Conservation (phyloP, 2,797 vertebrate genomes). For the Eulemur albifrons region DNA sequence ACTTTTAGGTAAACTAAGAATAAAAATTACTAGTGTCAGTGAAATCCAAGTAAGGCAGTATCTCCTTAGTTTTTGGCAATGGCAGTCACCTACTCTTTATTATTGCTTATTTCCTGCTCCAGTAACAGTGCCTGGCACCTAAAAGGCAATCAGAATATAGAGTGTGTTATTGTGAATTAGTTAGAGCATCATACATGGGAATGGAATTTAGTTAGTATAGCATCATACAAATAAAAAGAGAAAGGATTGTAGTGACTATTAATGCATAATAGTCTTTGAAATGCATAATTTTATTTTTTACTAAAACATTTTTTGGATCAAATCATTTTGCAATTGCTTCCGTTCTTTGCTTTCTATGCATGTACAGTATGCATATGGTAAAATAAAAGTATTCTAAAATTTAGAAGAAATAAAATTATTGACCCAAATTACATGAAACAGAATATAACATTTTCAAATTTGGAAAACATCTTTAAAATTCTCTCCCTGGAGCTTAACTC, state of each 20-base stretch:
- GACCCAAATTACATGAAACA: not conserved
- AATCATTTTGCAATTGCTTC: not conserved
- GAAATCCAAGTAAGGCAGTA: not conserved
- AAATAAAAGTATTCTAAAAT: slow-evolving; percentile 23
- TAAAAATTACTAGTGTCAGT: not conserved
- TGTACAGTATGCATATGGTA: not conserved
- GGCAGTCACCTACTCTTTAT: not conserved
- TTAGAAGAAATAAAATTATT: not conserved
- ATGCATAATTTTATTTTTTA: not conserved
- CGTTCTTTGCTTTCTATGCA: not conserved
- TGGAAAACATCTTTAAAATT: not conserved
- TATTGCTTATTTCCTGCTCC: not conserved
- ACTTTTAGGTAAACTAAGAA: not conserved
- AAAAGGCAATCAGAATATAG: not conserved
- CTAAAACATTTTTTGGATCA: not conserved
- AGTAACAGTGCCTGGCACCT: not conserved
- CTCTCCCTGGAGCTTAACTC: not conserved
- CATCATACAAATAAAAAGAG: not conserved
- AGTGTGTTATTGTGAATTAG: not conserved
- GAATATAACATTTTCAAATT: not conserved
- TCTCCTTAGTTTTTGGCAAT: not conserved
- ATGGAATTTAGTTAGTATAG: not conserved
- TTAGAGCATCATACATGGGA: not conserved
- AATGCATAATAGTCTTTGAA: not conserved
- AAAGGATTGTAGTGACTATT: not conserved